phyloP scores from a whole-genome alignment of 1,140 invertebrate species.

The Achatina immaculata region DNA sequence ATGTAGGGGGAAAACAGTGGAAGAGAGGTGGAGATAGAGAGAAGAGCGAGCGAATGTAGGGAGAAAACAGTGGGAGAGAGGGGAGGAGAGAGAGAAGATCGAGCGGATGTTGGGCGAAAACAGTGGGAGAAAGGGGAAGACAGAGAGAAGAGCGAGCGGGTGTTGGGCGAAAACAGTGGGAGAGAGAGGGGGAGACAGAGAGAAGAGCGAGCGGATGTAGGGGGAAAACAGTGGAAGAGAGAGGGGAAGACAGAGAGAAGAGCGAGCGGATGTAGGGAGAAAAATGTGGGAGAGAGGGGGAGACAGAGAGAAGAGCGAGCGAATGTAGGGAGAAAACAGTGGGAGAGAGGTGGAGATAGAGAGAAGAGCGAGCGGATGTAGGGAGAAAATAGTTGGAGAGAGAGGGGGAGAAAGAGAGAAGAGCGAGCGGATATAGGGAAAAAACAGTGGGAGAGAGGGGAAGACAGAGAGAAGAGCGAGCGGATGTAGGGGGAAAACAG shows the following conservation, averaged over 20 bases:
- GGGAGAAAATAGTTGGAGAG: neutral
- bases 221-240: no score
- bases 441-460: neutral
- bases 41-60: no score
- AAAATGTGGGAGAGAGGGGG: neutral
- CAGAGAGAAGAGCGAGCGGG: neutral
- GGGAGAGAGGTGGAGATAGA: neutral
- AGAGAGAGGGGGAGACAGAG: no score
- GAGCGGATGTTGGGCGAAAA: no score
- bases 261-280: neutral
- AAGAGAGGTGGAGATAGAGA: no score
- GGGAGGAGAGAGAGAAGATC: no score
- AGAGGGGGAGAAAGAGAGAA: neutral
- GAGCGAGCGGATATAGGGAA: neutral
- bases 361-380: neutral
- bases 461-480: neutral
- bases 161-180: no score
- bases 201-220: no score
- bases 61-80: no score
- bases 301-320: neutral
- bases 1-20: no score
- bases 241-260: neutral
- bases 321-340: neutral
- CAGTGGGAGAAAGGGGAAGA: no score
- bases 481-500: no score